phyloP scores from a whole-genome alignment of 2,797 vertebrate species.

The Gymnopithys bicolor region DNA sequence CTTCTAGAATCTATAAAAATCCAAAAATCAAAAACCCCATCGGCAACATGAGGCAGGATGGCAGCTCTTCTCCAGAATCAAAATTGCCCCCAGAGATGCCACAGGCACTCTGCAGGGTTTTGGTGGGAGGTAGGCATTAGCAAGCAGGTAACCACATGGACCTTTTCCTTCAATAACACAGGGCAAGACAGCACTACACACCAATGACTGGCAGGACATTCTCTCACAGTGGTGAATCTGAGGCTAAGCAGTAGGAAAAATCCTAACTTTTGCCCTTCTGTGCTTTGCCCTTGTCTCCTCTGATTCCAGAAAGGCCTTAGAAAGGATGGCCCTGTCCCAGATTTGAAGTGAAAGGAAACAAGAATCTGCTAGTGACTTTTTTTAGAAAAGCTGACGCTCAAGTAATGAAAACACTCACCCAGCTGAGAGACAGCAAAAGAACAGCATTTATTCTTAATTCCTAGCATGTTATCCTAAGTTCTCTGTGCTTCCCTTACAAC shows the following conservation, averaged over 20 bases:
- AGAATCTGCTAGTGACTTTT: conserved; percentile 2
- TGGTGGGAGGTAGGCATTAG: not conserved
- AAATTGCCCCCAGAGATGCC: not conserved
- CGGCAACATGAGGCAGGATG: not conserved
- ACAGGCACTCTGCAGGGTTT: not conserved
- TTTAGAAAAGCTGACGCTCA: not conserved
- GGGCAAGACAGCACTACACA: not conserved
- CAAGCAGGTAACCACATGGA: not conserved
- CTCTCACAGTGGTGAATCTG: not conserved
- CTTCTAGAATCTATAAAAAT: too few species aligned
- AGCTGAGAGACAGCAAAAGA: not conserved
- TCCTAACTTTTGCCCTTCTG: not conserved
- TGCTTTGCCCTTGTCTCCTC: conserved; percentile 14
- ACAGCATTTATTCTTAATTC: conserved; percentile 16
- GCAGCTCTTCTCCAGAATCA: not conserved
- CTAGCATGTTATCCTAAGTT: not conserved
- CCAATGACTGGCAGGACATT: not conserved
- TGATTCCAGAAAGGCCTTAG: not conserved
- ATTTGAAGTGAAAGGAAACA: conserved; percentile 44
- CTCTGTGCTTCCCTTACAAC: not conserved
- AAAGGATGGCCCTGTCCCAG: conserved; percentile 10
- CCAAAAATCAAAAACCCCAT: too few species aligned
- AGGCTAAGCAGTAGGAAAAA: not conserved
- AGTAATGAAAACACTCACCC: conserved; percentile 6
- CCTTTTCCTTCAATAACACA: not conserved